phyloP scores from a whole-genome alignment of 2,888 invertebrate species.

The Tenthredo notha region DNA sequence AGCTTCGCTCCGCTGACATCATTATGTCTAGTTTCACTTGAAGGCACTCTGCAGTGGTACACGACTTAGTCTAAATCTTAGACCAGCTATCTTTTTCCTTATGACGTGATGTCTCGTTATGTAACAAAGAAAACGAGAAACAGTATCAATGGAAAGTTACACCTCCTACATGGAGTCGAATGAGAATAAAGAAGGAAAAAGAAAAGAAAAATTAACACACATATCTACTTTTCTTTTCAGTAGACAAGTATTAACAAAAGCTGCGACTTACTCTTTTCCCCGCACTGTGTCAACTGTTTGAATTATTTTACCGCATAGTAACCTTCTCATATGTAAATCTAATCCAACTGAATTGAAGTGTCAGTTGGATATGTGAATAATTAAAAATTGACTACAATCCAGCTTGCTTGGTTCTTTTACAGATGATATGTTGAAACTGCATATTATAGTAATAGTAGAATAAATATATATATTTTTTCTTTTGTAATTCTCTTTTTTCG shows the following conservation, averaged over 20 bases:
- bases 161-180: background rate
- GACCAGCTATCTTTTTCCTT: background rate
- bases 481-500: background rate
- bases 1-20: conserved; percentile 47
- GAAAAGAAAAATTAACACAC: background rate
- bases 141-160: conserved; percentile 12
- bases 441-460: background rate
- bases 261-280: background rate
- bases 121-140: conserved; percentile 18
- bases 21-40: conserved; percentile 46
- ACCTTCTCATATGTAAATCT: conserved; percentile 24
- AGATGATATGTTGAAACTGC: background rate
- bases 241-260: conserved; percentile 21
- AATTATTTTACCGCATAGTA: background rate
- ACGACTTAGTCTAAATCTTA: conserved; percentile 34
- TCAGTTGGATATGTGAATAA: conserved; percentile 12
- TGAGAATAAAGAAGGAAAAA: background rate
- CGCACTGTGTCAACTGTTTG: conserved; percentile 10
- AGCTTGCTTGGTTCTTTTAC: background rate
- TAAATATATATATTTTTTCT: background rate
- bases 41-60: conserved; percentile 7
- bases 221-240: background rate
- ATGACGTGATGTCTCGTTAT: conserved; percentile 26
- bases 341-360: background rate
- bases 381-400: background rate